Evolutionary conservation across 2,888 invertebrate genomes (phyloP).

Genomic region (Apomyelois bistriatella): DNA sequence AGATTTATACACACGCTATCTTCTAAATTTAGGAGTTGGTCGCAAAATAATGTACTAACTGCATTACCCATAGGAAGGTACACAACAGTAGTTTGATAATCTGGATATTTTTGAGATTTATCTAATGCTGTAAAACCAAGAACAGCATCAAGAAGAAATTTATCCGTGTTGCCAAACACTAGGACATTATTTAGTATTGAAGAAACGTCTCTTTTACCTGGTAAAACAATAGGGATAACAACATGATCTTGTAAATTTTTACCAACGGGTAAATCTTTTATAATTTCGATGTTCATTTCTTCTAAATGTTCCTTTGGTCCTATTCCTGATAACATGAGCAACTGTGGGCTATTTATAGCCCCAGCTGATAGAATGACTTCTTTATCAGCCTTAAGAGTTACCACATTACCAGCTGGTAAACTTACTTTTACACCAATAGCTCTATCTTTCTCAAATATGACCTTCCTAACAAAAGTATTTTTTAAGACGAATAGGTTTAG

Average conservation of each 20-base stretch:
- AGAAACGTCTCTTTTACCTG: slow-evolving; percentile 24
- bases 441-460: slow-evolving; percentile 36
- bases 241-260: slow-evolving; percentile 50
- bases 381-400: slow-evolving; percentile 30
- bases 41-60: slow-evolving; percentile 33
- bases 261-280: slow-evolving; percentile 44
- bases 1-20: slow-evolving; percentile 34
- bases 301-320: slow-evolving; percentile 45
- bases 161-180: slow-evolving; percentile 29
- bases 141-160: slow-evolving; percentile 37
- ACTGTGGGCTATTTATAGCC: slow-evolving; percentile 44
- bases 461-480: slow-evolving; percentile 38
- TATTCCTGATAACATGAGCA: slow-evolving; percentile 55
- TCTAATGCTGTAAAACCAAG: slow-evolving; percentile 44
- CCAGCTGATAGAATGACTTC: slow-evolving; percentile 56
- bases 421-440: slow-evolving; percentile 41
- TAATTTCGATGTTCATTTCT: slow-evolving; percentile 33
- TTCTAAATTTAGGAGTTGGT: slow-evolving; percentile 30
- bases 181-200: slow-evolving; percentile 32
- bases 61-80: slow-evolving; percentile 32
- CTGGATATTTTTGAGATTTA: slow-evolving; percentile 41
- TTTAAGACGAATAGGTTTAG: slow-evolving; percentile 45
- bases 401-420: slow-evolving; percentile 24
- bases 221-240: slow-evolving; percentile 34
- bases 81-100: slow-evolving; percentile 41